Conservation (phyloP, 2,113 vertebrate species). For the Chaetops frenatus region DNA sequence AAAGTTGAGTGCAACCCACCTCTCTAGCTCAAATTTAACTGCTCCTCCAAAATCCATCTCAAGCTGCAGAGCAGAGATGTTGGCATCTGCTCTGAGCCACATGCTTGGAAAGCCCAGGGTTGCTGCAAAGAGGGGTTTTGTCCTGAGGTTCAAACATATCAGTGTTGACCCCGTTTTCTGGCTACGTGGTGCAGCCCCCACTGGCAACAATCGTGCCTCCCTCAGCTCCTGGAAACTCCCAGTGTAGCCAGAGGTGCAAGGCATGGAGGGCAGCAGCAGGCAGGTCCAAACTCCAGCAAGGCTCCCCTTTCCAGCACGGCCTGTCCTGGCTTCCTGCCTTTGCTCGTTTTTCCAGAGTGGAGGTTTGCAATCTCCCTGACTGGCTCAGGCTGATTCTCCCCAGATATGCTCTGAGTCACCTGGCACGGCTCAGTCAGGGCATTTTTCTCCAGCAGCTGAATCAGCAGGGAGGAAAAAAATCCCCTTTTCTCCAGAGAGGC, state of each 20-base stretch:
- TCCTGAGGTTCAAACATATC: not conserved
- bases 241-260: not conserved
- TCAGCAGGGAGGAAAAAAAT: not conserved
- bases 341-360: not conserved
- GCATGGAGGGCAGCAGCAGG: not conserved
- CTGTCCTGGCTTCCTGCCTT: not conserved
- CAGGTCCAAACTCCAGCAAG: not conserved
- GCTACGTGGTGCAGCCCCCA: not conserved
- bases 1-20: not conserved
- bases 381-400: not conserved
- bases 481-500: not conserved
- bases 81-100: not conserved
- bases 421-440: not conserved
- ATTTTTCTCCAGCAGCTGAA: conserved; percentile 35
- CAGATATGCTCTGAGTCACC: conserved; percentile 23
- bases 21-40: not conserved
- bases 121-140: not conserved
- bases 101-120: not conserved
- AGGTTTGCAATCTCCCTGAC: not conserved
- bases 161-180: not conserved
- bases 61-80: not conserved
- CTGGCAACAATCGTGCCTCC: not conserved
- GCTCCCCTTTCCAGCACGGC: not conserved
- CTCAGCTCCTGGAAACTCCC: not conserved
- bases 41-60: not conserved